Evolutionary conservation across 2,797 vertebrate genomes (phyloP).

Genomic region (Phrynocephalus guinanensis): DNA sequence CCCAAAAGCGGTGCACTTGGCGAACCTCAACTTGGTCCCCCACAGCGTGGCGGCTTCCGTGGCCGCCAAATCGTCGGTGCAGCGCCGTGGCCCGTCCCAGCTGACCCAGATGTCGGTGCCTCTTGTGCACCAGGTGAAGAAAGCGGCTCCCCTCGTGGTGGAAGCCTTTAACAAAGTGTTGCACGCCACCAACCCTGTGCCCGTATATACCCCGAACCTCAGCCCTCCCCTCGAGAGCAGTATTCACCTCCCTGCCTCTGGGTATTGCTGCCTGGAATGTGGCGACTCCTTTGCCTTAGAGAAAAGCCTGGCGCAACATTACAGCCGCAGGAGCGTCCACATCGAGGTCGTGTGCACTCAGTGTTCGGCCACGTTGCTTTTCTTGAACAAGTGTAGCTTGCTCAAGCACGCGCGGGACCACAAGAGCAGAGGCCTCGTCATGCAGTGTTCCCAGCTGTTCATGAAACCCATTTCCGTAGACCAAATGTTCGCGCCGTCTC

Average conservation of each 20-base stretch:
- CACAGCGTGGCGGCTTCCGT: conserved; percentile 94
- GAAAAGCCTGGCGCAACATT: conserved; percentile 91
- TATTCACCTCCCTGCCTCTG: conserved; percentile 88
- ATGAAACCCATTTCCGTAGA: conserved; percentile 92
- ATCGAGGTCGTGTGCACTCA: conserved; percentile 94
- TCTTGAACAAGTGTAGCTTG: conserved; percentile 96
- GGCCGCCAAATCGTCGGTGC: conserved; percentile 81
- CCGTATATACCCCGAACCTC: conserved; percentile 91
- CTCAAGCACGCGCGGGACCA: conserved; percentile 94
- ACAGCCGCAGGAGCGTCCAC: conserved; percentile 91
- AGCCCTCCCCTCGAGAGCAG: conserved; percentile 87
- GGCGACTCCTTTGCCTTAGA: conserved; percentile 95
- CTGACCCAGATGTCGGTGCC: conserved; percentile 87
- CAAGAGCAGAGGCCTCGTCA: conserved; percentile 90
- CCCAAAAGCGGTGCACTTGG: conserved; percentile 95
- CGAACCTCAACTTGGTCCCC: conserved; percentile 96
- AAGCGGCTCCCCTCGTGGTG: conserved; percentile 81
- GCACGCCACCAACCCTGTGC: conserved; percentile 90
- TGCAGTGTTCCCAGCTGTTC: conserved; percentile 97
- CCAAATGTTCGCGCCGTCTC: conserved; percentile 88
- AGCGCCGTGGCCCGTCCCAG: conserved; percentile 80
- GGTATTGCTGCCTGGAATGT: conserved; percentile 94
- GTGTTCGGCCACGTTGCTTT: conserved; percentile 90
- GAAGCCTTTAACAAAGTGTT: conserved; percentile 91
- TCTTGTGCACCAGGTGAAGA: conserved; percentile 93